A percentile compares a stretch with the other conserved stretches of the same genome.
Conservation (phyloP, 1,140 invertebrate genomes). For the Drosophila sp. region DNA sequence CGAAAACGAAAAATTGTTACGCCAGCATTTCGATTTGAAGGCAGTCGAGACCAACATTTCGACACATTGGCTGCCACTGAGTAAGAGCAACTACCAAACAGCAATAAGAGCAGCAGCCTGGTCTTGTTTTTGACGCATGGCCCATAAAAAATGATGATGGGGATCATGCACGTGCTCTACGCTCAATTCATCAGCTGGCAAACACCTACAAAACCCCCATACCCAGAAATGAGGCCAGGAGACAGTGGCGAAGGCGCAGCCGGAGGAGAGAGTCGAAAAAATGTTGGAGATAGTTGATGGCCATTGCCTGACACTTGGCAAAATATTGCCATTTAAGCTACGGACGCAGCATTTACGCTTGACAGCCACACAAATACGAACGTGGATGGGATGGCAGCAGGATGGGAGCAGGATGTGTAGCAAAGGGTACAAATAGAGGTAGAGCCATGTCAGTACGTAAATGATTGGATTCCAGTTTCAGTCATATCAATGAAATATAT, state of each 20-base stretch:
- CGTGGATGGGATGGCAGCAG: neutral
- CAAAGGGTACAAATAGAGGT: too few relatives aligned
- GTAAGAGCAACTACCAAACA: slow-evolving; percentile 8
- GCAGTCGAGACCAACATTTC: slow-evolving; percentile 53
- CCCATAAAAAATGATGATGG: slow-evolving; percentile 78
- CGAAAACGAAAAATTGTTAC: slow-evolving; percentile 34
- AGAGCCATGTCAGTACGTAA: slow-evolving; percentile 2
- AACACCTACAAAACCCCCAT: slow-evolving; percentile 53
- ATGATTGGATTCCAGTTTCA: slow-evolving; percentile 28
- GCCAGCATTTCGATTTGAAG: slow-evolving; percentile 52
- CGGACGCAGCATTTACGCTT: slow-evolving; percentile 72
- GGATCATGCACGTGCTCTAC: slow-evolving; percentile 77
- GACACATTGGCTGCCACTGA: slow-evolving; percentile 62
- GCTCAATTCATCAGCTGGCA: slow-evolving; percentile 75
- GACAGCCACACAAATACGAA: slow-evolving; percentile 49
- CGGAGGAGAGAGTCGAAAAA: neutral
- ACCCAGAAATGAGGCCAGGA: slow-evolving; percentile 2
- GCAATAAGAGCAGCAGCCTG: neutral
- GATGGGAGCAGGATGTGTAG: slow-evolving; percentile 49
- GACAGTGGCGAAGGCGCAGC: neutral
- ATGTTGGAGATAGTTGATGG: slow-evolving; percentile 57
- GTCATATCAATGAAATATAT: slow-evolving; percentile 46
- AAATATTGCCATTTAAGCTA: slow-evolving; percentile 76
- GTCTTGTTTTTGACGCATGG: slow-evolving; percentile 73
- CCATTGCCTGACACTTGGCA: slow-evolving; percentile 63